phyloP scores from a whole-genome alignment of 2,113 vertebrate genomes.

The Corvus hawaiiensis region DNA sequence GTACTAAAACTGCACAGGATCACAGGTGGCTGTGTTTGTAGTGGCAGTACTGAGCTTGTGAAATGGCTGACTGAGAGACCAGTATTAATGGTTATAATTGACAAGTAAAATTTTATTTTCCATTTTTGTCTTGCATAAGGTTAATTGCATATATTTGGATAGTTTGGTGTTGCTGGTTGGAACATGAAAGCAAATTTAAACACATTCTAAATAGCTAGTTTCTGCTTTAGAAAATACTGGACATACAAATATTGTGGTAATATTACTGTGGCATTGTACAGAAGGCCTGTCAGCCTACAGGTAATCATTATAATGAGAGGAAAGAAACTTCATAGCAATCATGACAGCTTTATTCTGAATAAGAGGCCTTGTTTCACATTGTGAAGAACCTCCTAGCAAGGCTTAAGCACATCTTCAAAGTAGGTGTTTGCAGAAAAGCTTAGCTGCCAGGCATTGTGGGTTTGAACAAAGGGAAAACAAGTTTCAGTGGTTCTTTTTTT shows the following conservation, averaged over 20 bases:
- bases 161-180: background rate
- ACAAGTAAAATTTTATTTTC: background rate
- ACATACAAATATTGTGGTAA: background rate
- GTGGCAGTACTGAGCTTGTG: background rate
- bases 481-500: background rate
- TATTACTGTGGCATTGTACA: background rate
- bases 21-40: background rate
- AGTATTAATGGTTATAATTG: background rate
- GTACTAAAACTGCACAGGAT: background rate
- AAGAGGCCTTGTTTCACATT: fast-evolving
- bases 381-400: background rate
- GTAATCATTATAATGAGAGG: background rate
- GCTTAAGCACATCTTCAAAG: background rate
- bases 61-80: background rate
- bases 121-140: background rate
- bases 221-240: background rate
- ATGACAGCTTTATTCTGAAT: background rate
- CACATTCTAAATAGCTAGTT: background rate
- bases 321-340: background rate
- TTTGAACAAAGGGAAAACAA: background rate
- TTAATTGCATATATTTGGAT: background rate
- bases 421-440: background rate
- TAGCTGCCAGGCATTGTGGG: background rate
- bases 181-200: background rate
- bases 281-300: background rate